phyloP scores from a whole-genome alignment of 1,140 invertebrate species.

The Episyrphus balteatus region DNA sequence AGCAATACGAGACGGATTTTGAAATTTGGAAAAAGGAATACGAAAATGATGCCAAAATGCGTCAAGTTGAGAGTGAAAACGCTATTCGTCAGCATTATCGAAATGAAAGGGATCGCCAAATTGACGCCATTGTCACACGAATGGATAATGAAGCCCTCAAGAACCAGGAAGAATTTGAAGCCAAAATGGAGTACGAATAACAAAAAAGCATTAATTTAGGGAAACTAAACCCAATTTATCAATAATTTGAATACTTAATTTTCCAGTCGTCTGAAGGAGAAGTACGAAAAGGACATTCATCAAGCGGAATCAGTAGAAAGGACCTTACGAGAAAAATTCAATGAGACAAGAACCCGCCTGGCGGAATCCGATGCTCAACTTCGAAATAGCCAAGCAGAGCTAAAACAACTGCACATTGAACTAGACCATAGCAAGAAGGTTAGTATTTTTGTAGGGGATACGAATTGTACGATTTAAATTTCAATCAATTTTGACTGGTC shows the following conservation, averaged over 20 bases:
- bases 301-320: constrained; percentile 50
- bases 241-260: not conserved
- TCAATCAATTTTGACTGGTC: not conserved
- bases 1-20: constrained; percentile 42
- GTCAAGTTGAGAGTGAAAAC: constrained; percentile 45
- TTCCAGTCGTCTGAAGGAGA: constrained; percentile 56
- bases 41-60: constrained; percentile 43
- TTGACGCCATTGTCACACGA: constrained; percentile 51
- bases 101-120: constrained; percentile 51
- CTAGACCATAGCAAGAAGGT: constrained; percentile 43
- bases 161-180: constrained; percentile 42
- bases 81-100: constrained; percentile 47
- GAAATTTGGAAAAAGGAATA: constrained; percentile 46
- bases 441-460: constrained; percentile 8
- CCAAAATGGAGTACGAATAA: constrained; percentile 43
- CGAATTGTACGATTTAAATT: no score
- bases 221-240: not conserved
- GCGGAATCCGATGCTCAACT: constrained; percentile 45
- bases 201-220: not conserved
- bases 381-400: constrained; percentile 38
- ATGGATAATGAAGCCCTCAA: constrained; percentile 48
- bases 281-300: constrained; percentile 57
- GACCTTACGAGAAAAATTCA: constrained; percentile 38
- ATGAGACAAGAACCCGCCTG: constrained; percentile 43
- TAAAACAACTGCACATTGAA: constrained; percentile 41